Base-by-base conservation (phyloP, 2,113 vertebrate species). In the Bothrops jararaca region DNA sequence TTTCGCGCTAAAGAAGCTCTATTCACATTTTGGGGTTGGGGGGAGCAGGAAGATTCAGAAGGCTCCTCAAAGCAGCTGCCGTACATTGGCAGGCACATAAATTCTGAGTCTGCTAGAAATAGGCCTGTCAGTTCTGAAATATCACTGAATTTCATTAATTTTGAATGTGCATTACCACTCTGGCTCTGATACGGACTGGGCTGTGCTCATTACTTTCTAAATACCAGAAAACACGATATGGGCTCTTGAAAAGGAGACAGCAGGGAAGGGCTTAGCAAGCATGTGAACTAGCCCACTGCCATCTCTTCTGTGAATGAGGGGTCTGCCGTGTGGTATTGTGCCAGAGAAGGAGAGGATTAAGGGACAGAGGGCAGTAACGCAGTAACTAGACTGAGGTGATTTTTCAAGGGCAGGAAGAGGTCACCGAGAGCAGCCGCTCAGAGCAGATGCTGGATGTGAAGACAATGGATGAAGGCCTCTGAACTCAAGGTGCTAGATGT, bases 41-140 rank as follows among this genome's bases (percentile, higher is more conserved):
- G n/a, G 22, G 10, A 0, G 26, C 64, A 74, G 53, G 95, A 95
- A 94, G 94, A 93, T 93, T 95, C 94, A 74, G 95, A 96, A 95
- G 95, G 89, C 92, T 96, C 92, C 95, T 95, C 93, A 95, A 94
- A 97, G 95, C 96, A 96, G 95, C 95, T 96, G 96, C 94, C 91
- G 93, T 93, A 94, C 95, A 96, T 96, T 95, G 95, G 95, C 93
- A 93, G 93, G 94, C 96, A 94, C 95, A 96, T 96, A 94, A 95
- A 97, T 96, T 97, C 94, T 90, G 91, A 94, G 92, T 93, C 95
- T 96, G 95, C 96, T 95, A 97, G 96, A 97, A 97, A 97, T 96
- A 97, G 96, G 96, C 93, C 96, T 96, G 96, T 96, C 96, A 96
- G 96, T 95, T 95, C 96, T 96, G 96, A 97, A 96, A 96, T 96